A percentile compares a stretch with the other conserved stretches of the same genome.
Conservation (phyloP, 1,140 invertebrate genomes). For the Tetraneura akinire region DNA sequence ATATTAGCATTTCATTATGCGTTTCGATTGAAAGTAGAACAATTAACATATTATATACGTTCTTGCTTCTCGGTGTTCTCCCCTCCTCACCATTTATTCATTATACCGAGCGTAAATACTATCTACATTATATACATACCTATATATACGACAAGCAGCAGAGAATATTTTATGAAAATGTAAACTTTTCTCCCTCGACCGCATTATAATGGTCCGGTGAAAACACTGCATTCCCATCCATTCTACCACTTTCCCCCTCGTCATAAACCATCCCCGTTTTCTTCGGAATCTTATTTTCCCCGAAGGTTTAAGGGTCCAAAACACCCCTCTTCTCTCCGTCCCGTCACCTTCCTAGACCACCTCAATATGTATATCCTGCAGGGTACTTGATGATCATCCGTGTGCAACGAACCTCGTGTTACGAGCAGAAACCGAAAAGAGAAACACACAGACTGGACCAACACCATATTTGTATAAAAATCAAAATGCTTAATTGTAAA, state of each 20-base stretch:
- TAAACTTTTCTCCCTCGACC: slow-evolving; percentile 26
- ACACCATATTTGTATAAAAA: slow-evolving; percentile 1
- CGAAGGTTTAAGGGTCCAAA: slow-evolving; percentile 28
- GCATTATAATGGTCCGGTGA: slow-evolving; percentile 35
- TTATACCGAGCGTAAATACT: slow-evolving; percentile 23
- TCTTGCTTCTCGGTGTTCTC: background rate
- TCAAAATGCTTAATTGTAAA: slow-evolving; percentile 25
- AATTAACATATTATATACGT: slow-evolving; percentile 40
- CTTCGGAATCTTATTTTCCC: slow-evolving; percentile 18
- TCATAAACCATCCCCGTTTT: background rate
- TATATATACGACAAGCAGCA: background rate
- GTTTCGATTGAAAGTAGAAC: slow-evolving; percentile 45
- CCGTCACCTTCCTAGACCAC: too few species aligned
- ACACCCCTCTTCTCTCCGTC: background rate
- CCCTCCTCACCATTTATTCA: slow-evolving; percentile 8
- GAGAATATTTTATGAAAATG: slow-evolving; percentile 45
- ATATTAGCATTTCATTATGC: slow-evolving; percentile 49
- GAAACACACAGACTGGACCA: background rate
- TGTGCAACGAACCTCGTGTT: slow-evolving; percentile 16
- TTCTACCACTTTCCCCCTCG: background rate
- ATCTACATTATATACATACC: background rate
- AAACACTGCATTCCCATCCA: background rate
- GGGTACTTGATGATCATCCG: background rate
- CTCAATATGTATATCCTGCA: too few species aligned
- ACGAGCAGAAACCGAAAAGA: too few species aligned